Conservation (phyloP, 2,888 invertebrate genomes). For the Tuberolachnus salignus region DNA sequence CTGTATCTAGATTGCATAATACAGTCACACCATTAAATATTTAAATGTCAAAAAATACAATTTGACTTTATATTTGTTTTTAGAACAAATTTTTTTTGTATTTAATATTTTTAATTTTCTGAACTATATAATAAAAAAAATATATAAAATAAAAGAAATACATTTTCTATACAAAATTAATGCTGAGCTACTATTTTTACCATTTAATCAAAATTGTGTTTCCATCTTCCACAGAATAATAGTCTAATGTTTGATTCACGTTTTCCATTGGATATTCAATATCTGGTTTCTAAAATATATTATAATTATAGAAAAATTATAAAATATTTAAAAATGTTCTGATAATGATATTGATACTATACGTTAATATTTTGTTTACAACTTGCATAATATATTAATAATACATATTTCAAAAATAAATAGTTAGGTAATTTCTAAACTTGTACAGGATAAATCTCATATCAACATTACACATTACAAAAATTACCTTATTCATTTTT, state of each 20-base stretch:
- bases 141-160: constrained; percentile 12
- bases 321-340: constrained; percentile 1
- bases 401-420: no score
- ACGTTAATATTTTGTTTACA: no score
- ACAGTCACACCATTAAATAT: constrained; percentile 68
- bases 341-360: no score
- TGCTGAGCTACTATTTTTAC: neutral
- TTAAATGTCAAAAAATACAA: neutral
- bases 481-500: no score
- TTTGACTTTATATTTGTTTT: neutral
- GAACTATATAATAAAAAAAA: constrained; percentile 3
- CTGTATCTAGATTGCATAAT: constrained; percentile 82
- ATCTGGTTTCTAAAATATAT: constrained; percentile 40
- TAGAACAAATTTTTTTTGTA: constrained; percentile 12
- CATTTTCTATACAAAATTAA: constrained; percentile 13
- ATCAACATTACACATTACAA: no score
- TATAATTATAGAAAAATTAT: neutral
- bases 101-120: neutral
- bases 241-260: constrained; percentile 42
- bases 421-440: no score
- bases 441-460: no score
- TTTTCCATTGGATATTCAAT: constrained; percentile 46
- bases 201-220: constrained; percentile 36
- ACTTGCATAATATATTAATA: no score
- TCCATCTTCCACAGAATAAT: constrained; percentile 53